Evolutionary conservation across 1,140 invertebrate genomes (phyloP), one percentile per base, ranked within the genome.

Genomic region (Periplaneta americana): DNA sequence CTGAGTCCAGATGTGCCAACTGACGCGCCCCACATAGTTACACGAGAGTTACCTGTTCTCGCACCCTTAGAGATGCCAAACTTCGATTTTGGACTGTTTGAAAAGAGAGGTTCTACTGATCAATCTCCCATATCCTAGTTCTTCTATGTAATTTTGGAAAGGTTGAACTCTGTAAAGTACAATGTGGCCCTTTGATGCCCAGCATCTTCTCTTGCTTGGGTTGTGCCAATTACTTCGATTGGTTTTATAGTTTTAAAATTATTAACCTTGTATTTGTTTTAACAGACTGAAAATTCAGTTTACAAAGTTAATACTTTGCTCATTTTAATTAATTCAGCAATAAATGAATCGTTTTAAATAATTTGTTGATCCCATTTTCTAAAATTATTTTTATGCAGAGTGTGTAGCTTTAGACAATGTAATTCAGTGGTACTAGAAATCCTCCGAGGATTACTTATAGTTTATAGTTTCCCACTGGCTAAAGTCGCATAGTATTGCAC

Each of bases 41-140:
- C 37, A 18, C 31, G 80, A 31, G 86, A 86, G 33, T 84, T 92
- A 34, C 91, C 91, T 37, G 86, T 89, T 1, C 85, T 92, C 37
- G 87, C 90, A 39, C 91, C 91, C 17, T 86, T 92, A 31, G 91
- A 91, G 85, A 88, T 92, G 87, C 91, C 91, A 34, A 87, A 88
- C 80, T 91, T 91, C 84, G 89, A 91, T 84, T 91, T 89, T 81
- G 86, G 86, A 9, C 77, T 79, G 75, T 80, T 86, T 75, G 81
- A 82, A 32, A 84, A 83, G 32, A 82, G 9, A 13, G 31, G 8
- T 36, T 35, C 35, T n/a, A 34, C 3, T 17, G 36, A 78, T 31
- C 76, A 22, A 36, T 36, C 76, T 1, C 48, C 48, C 48, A 66
- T n/a, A 66, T 66, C 48, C 22, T 66, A 66, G 48, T n/a, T 66